Evolutionary conservation across 1,140 invertebrate species (phyloP), one percentile per base, ranked within the genome.

Genomic region (Drosophila pallidifrons): DNA sequence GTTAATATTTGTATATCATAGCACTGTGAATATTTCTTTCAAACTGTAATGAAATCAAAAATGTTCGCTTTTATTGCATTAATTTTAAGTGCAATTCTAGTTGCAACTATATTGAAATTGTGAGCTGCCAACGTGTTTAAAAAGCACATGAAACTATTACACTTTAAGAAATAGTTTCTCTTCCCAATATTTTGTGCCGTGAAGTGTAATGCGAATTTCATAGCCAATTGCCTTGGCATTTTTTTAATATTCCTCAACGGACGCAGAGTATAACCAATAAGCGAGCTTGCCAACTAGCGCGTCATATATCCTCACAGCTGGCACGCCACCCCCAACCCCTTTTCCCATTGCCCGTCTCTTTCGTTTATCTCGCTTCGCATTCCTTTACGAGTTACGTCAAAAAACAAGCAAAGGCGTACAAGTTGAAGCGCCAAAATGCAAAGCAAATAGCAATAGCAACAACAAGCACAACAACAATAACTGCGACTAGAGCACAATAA

Each of bases 401-500:
- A 38, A 38, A 76, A 25, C 20, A 25, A 25, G 20, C 20, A 25
- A 0, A 61, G 65, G 41, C 38, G 58, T 10, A 38, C 35, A 58
- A 75, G 59, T 75, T 77, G 46, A 74, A 67, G 71, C 64, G 67
- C 75, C 61, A 70, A 85, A 81, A 76, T 71, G 66, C 71, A 76
- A 65, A 69, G 46, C 38, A 63, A 74, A 16, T 51, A 28, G 54
- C 47, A 65, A 71, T 38, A 74, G 38, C 61, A 67, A 72, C 52
- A 73, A 43, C 43, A 64, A 69, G 1, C 38, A 46, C 61, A 67
- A 72, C 52, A 73, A 43, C 43, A 64, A 69, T 5, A 55, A 46
- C 46, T 41, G 35, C 32, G 68, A 77, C 75, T 73, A 79, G 67
- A 66, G 71, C 78, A 79, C 79, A 78, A 73, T 77, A 74, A 88